phyloP scores from a whole-genome alignment of 2,797 vertebrate genomes.

The Sciurus vulgaris region DNA sequence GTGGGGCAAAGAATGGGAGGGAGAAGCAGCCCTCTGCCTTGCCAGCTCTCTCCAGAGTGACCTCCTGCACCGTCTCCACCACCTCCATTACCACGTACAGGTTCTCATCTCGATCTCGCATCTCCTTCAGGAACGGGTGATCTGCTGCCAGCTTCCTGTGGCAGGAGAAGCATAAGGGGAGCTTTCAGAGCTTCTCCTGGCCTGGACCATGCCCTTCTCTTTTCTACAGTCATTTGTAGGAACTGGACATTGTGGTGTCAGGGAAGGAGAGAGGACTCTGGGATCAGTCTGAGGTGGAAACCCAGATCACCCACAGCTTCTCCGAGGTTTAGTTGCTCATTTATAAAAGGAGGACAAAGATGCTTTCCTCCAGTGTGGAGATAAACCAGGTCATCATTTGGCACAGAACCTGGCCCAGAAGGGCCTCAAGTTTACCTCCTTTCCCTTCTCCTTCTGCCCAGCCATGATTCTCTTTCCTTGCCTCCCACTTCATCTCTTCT shows the following conservation, averaged over 20 bases:
- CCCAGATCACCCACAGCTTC: neutral
- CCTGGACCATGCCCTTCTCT: neutral
- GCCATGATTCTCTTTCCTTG: neutral
- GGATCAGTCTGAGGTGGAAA: neutral
- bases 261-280: neutral
- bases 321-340: neutral
- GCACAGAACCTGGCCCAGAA: neutral
- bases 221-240: neutral
- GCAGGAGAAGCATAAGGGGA: neutral
- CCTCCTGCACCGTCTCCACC: constrained; percentile 74
- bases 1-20: neutral
- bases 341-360: constrained; percentile 1
- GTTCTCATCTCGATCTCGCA: neutral
- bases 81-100: constrained; percentile 83
- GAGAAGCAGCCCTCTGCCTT: constrained; percentile 4
- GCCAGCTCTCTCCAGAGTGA: constrained; percentile 66
- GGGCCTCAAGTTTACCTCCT: neutral
- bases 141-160: constrained; percentile 77
- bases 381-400: neutral
- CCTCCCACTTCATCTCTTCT: neutral
- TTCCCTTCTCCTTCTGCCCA: too few relatives aligned
- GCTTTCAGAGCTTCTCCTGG: fast-evolving
- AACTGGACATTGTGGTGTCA: neutral
- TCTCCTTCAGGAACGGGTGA: constrained; percentile 84
- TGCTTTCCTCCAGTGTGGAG: neutral